Conservation (phyloP, 2,797 vertebrate genomes). For the Caiman crocodilus region DNA sequence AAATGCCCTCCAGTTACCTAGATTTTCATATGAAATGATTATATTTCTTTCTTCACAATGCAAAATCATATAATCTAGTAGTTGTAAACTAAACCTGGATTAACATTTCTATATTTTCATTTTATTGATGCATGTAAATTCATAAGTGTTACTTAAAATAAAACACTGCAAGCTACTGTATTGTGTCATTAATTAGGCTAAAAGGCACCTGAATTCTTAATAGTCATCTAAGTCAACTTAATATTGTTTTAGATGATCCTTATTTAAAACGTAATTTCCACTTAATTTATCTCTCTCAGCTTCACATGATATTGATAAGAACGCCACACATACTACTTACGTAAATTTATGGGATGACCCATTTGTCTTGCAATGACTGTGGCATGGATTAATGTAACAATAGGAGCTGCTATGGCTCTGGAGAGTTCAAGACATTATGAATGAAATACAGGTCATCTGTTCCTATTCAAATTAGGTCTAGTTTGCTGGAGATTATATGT, state of each 20-base stretch:
- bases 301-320: not conserved
- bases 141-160: conserved; percentile 68
- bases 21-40: conserved; percentile 67
- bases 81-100: conserved; percentile 71
- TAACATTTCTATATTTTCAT: conserved; percentile 54
- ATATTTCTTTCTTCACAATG: conserved; percentile 56
- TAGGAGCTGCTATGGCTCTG: not conserved
- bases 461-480: not conserved
- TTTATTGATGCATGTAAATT: conserved; percentile 70
- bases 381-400: rapidly evolving
- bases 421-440: not conserved
- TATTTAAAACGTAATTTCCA: conserved; percentile 68
- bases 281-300: conserved; percentile 50
- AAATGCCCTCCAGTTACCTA: conserved; percentile 72
- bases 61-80: conserved; percentile 58
- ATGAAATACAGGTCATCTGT: rapidly evolving
- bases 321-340: not conserved
- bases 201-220: conserved; percentile 71
- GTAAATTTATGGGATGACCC: not conserved
- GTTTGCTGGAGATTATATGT: not conserved
- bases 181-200: conserved; percentile 73
- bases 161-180: conserved; percentile 64
- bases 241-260: conserved; percentile 53
- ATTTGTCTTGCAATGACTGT: not conserved
- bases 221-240: conserved; percentile 65